phyloP scores from a whole-genome alignment of 2,888 invertebrate genomes.

The Drosophila crucigera region DNA sequence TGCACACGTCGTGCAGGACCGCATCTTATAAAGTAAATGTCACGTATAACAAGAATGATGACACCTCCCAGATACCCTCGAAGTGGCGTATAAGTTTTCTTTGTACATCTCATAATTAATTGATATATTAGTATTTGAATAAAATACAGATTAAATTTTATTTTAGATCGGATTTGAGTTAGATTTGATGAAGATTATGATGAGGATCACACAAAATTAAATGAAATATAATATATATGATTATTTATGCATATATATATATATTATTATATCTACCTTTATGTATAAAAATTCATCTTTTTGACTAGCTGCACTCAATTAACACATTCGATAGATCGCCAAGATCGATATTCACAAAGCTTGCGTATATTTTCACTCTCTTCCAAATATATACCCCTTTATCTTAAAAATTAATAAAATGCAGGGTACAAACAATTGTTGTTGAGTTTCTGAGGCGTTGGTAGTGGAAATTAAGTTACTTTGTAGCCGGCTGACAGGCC shows the following conservation, averaged over 20 bases:
- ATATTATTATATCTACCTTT: background rate
- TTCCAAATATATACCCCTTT: constrained; percentile 1
- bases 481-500: constrained; percentile 66
- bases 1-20: constrained; percentile 31
- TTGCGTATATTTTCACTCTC: background rate
- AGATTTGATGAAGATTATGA: background rate
- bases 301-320: background rate
- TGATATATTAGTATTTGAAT: too few relatives aligned
- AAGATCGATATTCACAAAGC: background rate
- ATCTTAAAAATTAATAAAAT: background rate
- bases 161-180: background rate
- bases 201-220: background rate
- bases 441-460: constrained; percentile 41
- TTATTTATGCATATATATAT: background rate
- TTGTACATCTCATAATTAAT: background rate
- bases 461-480: constrained; percentile 79
- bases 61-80: constrained; percentile 18
- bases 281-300: background rate
- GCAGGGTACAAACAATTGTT: constrained; percentile 49
- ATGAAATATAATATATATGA: background rate
- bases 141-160: background rate
- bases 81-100: background rate
- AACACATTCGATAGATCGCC: background rate
- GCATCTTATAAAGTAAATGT: background rate
- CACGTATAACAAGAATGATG: background rate